Evolutionary conservation across 2,888 invertebrate genomes (phyloP).

Genomic region (Perizoma affinitatum): DNA sequence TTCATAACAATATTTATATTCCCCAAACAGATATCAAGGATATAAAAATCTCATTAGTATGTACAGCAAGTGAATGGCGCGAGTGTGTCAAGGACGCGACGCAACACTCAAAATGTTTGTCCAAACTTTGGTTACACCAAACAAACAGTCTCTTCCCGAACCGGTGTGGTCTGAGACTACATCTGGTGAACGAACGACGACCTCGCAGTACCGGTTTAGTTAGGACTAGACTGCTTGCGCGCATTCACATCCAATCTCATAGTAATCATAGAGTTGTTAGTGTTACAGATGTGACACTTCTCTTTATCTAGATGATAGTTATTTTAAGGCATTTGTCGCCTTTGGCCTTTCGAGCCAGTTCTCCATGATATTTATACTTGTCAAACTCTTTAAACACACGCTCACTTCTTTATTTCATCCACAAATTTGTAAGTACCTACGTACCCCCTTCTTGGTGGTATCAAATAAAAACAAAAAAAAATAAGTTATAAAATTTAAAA

Average conservation of each 20-base stretch:
- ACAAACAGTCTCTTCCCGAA: slow-evolving; percentile 16
- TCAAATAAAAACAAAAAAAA: no score
- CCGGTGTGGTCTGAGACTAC: slow-evolving; percentile 33
- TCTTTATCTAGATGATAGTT: neutral
- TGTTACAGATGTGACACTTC: neutral
- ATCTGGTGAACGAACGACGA: slow-evolving; percentile 43
- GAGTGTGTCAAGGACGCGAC: slow-evolving; percentile 37
- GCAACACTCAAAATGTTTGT: slow-evolving; percentile 22
- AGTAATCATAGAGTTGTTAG: slow-evolving; percentile 18
- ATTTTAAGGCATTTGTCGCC: no score
- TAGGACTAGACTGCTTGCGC: slow-evolving; percentile 35
- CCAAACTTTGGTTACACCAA: slow-evolving; percentile 17
- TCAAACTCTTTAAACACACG: no score
- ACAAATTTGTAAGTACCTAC: no score
- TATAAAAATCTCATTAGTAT: slow-evolving; percentile 28
- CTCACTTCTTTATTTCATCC: no score
- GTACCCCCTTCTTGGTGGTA: no score
- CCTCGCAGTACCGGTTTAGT: slow-evolving; percentile 44
- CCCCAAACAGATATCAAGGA: slow-evolving; percentile 10
- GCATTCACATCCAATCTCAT: slow-evolving; percentile 38
- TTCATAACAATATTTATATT: slow-evolving; percentile 10
- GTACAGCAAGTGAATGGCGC: slow-evolving; percentile 31
- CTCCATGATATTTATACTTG: no score
- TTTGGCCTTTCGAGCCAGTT: no score
- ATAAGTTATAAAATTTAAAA: no score